Conservation (phyloP, 1,140 invertebrate genomes). For the Camponotus vicinus region DNA sequence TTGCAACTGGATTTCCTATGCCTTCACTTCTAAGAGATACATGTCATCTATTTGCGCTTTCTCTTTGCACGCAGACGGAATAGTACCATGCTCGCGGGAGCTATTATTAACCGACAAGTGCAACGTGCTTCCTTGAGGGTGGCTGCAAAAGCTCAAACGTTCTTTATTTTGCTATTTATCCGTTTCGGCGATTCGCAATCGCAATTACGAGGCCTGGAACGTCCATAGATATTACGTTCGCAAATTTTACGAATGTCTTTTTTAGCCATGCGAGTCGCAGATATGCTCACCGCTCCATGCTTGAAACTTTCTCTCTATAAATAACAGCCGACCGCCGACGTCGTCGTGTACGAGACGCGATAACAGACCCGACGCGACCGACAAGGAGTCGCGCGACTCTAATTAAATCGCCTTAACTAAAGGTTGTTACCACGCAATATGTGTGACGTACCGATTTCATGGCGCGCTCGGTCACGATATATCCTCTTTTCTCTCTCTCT, state of each 20-base stretch:
- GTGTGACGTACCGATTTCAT: constrained; percentile 28
- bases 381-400: constrained; percentile 68
- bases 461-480: too few species aligned
- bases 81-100: constrained; percentile 35
- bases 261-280: not conserved
- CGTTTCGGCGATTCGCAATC: not conserved
- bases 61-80: constrained; percentile 18
- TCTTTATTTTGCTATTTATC: not conserved
- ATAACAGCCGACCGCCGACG: constrained; percentile 68
- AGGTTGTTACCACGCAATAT: constrained; percentile 69
- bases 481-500: not conserved
- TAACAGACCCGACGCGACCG: constrained; percentile 63
- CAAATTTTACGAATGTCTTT: constrained; percentile 23
- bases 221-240: not conserved
- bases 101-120: constrained; percentile 48
- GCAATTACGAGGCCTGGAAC: not conserved
- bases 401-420: constrained; percentile 71
- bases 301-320: constrained; percentile 76
- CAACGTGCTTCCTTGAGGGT: constrained; percentile 43
- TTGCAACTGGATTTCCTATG: not conserved
- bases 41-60: constrained; percentile 28
- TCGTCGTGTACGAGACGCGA: constrained; percentile 46
- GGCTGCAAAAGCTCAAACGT: not conserved
- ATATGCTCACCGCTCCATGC: not conserved
- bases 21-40: constrained; percentile 12